A percentile compares a stretch with the other conserved stretches of the same genome.
These are phyloP conservation scores for Seriola rivoliana DNA, from an alignment of 2,113 vertebrate species.

Conservation along the genomic window DNA sequence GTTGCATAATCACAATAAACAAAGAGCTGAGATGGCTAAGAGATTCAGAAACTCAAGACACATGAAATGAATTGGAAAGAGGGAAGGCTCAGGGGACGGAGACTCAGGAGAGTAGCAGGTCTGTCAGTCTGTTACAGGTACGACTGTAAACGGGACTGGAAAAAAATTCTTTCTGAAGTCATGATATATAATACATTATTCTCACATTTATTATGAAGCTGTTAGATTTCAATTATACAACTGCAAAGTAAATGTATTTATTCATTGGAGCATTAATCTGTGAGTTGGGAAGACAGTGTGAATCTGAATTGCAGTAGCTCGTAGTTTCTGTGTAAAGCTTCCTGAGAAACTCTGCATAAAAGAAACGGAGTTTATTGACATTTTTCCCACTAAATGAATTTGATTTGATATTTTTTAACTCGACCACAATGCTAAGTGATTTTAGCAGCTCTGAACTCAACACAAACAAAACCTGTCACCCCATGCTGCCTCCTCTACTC, in stretches of 20 bases:
- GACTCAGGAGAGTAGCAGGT: neutral
- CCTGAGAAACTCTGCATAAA: too few relatives aligned
- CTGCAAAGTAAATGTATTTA: neutral
- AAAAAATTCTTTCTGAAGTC: conserved; percentile 8
- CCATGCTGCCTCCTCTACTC: neutral
- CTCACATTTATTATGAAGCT: neutral
- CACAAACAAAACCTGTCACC: neutral
- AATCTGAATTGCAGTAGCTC: too few relatives aligned
- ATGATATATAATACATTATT: neutral
- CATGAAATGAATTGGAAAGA: conserved; percentile 7
- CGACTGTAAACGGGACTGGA: conserved; percentile 6
- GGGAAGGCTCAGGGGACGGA: neutral
- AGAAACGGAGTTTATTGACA: neutral
- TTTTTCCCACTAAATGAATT: neutral
- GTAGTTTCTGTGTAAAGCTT: neutral
- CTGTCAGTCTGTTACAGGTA: neutral
- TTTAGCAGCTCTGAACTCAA: neutral
- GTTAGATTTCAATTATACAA: neutral
- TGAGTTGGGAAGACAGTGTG: neutral
- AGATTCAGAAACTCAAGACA: conserved; percentile 15
- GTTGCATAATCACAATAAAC: conserved; percentile 36
- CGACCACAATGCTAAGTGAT: neutral
- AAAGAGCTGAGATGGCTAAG: neutral
- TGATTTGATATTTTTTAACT: neutral
- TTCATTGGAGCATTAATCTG: neutral